These are phyloP conservation scores for Neodiprion lecontei DNA, from an alignment of 1,140 invertebrate species.

Conservation along the genomic window DNA sequence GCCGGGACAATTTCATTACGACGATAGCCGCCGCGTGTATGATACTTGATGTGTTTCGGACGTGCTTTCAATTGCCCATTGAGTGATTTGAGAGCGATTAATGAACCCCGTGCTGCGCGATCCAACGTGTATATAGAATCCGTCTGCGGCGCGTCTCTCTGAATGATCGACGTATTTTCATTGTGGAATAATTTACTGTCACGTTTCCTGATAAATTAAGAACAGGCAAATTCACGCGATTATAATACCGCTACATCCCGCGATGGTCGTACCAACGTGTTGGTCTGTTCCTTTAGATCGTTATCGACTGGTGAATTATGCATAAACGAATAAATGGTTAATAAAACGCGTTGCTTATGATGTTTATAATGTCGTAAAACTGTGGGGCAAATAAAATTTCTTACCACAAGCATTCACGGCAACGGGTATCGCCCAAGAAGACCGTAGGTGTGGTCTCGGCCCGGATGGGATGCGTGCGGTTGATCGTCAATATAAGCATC, in stretches of 20 bases:
- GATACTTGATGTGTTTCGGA: not conserved
- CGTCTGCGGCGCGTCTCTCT: too few species aligned
- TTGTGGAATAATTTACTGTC: too few species aligned
- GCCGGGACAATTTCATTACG: not conserved
- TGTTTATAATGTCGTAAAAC: constrained; percentile 8
- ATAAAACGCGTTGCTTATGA: not conserved
- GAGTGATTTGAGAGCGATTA: not conserved
- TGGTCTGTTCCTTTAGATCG: too few species aligned
- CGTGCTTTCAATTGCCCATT: not conserved
- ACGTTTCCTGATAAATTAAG: too few species aligned
- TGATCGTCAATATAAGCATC: constrained; percentile 4
- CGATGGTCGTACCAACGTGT: too few species aligned
- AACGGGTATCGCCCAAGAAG: not conserved
- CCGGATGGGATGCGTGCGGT: not conserved
- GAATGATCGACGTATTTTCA: too few species aligned
- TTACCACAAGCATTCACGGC: not conserved
- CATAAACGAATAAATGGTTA: not conserved
- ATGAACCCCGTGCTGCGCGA: not conserved
- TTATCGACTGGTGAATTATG: too few species aligned
- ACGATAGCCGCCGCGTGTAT: not conserved
- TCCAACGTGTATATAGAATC: not conserved
- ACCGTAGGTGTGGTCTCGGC: not conserved
- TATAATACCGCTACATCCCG: too few species aligned
- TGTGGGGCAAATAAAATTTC: not conserved
- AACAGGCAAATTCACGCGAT: too few species aligned